Conservation (phyloP, 2,797 vertebrate species). For the Podarcis lilfordi region DNA sequence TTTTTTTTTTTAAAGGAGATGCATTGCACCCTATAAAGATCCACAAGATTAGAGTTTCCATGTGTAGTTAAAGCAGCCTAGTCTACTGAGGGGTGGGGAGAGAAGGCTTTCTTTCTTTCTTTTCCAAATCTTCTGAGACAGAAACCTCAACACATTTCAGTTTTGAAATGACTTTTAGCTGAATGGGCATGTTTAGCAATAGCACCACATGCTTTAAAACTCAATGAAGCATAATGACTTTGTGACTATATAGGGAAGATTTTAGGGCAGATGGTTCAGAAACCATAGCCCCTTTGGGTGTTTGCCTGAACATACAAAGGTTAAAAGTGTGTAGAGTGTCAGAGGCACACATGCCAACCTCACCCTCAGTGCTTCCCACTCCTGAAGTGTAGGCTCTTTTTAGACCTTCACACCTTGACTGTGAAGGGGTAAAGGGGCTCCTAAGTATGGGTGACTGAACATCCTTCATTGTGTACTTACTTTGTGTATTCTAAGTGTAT, state of each 20-base stretch:
- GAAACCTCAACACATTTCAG: constrained; percentile 53
- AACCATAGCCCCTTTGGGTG: too few relatives aligned
- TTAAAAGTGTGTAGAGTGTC: too few relatives aligned
- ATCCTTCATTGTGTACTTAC: too few relatives aligned
- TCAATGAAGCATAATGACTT: constrained; percentile 29
- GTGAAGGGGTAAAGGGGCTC: too few relatives aligned
- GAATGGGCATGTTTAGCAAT: constrained; percentile 38
- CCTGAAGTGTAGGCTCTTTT: too few relatives aligned
- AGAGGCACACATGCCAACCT: too few relatives aligned
- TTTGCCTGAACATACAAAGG: too few relatives aligned
- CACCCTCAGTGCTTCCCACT: too few relatives aligned
- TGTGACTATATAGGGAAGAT: constrained; percentile 53
- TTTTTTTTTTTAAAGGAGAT: constrained; percentile 56
- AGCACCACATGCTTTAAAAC: constrained; percentile 32
- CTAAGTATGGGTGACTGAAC: too few relatives aligned
- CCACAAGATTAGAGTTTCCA: constrained; percentile 52
- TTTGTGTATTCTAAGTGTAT: too few relatives aligned
- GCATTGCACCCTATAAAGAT: constrained; percentile 68
- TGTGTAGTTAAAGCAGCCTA: constrained; percentile 45
- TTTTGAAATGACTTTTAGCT: constrained; percentile 60
- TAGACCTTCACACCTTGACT: too few relatives aligned
- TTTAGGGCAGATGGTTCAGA: background rate
- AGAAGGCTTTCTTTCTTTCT: too few relatives aligned
- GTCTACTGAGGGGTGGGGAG: constrained; percentile 17
- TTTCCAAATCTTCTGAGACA: constrained; percentile 5